Conservation (phyloP, 2,797 vertebrate genomes). For the Labeo calbasu region DNA sequence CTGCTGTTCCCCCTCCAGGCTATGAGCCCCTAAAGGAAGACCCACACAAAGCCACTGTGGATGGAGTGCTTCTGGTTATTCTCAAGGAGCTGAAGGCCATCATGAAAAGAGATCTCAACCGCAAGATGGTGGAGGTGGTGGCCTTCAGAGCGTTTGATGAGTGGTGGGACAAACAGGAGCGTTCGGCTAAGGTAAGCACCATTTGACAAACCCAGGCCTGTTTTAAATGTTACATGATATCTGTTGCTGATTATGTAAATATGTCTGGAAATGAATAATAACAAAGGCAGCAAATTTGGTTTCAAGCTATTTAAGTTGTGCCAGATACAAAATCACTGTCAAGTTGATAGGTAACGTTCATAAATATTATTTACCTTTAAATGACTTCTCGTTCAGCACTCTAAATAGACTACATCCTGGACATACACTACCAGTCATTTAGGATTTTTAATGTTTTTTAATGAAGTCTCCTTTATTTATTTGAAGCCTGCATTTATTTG, state of each 20-base stretch:
- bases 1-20: slow-evolving; percentile 92
- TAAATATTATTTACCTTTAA: not conserved
- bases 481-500: too few species aligned
- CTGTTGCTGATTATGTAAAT: not conserved
- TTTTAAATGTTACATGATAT: slow-evolving; percentile 26
- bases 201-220: not conserved
- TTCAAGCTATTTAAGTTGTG: not conserved
- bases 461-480: too few species aligned
- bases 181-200: slow-evolving; percentile 88
- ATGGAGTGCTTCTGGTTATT: slow-evolving; percentile 92
- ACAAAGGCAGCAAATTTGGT: not conserved
- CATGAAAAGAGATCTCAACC: slow-evolving; percentile 98
- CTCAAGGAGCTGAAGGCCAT: slow-evolving; percentile 98
- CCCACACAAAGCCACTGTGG: slow-evolving; percentile 95
- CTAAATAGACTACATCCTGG: too few species aligned
- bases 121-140: slow-evolving; percentile 98
- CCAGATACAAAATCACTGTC: slow-evolving; percentile 9
- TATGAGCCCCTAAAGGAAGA: slow-evolving; percentile 95
- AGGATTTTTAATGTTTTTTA: too few species aligned
- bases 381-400: not conserved
- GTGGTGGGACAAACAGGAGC: slow-evolving; percentile 99
- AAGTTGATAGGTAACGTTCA: not conserved
- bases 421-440: not conserved
- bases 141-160: slow-evolving; percentile 97
- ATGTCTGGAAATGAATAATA: not conserved